Evolutionary conservation across 1,140 invertebrate genomes (phyloP).

Genomic region (Alviniconcha marisindica): DNA sequence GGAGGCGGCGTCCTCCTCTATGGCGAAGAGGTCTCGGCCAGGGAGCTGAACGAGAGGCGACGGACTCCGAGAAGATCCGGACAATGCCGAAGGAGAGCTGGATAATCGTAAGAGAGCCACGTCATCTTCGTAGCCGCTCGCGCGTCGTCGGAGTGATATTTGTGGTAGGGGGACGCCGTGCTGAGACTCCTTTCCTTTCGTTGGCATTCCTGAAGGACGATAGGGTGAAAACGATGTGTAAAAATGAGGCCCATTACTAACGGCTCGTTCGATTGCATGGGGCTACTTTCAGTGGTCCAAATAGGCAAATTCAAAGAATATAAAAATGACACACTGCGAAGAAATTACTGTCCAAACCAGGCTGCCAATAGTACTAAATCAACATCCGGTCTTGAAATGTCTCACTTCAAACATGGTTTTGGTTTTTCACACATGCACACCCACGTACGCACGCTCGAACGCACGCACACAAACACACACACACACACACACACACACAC

Average conservation of each 20-base stretch:
- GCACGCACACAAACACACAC: not conserved
- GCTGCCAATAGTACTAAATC: no score
- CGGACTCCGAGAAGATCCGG: not conserved
- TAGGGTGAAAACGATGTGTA: no score
- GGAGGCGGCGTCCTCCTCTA: not conserved
- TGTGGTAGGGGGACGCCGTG: not conserved
- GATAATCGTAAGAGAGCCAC: not conserved
- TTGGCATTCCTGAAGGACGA: not conserved
- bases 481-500: not conserved
- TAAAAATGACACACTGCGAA: no score
- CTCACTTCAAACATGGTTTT: not conserved
- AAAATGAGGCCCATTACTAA: no score
- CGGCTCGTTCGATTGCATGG: no score
- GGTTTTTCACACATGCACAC: not conserved
- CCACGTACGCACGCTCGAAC: not conserved
- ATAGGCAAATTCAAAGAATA: no score
- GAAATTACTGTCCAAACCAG: no score
- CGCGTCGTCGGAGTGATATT: not conserved
- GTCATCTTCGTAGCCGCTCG: not conserved
- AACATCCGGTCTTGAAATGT: no score
- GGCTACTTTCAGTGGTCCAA: not conserved
- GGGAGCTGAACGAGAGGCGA: slow-evolving; percentile 1
- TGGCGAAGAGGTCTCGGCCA: not conserved
- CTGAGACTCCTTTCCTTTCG: not conserved
- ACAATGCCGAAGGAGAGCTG: not conserved